Percentiles rank a stretch among this genome's conserved stretches.
These are phyloP conservation scores for Ganaspis brasiliensis DNA, from an alignment of 2,888 invertebrate species.

Conservation along the genomic window DNA sequence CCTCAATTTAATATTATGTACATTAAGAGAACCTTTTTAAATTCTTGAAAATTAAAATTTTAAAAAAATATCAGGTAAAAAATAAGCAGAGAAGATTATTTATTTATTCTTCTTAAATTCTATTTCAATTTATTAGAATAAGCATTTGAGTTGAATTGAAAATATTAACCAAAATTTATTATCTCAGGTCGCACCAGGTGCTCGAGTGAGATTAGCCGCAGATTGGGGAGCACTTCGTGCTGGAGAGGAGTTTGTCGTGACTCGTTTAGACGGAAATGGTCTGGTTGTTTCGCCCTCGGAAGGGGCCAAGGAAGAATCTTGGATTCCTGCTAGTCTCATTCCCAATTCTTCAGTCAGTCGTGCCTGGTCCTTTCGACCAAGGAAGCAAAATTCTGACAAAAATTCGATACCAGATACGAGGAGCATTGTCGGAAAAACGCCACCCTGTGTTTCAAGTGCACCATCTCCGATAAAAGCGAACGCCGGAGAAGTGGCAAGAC, in stretches of 20 bases:
- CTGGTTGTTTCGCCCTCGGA: slow-evolving; percentile 73
- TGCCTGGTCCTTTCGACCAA: slow-evolving; percentile 78
- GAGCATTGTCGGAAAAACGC: slow-evolving; percentile 49
- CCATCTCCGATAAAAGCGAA: slow-evolving; percentile 73
- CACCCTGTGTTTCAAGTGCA: slow-evolving; percentile 68
- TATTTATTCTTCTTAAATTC: too few relatives aligned
- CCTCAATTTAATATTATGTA: too few relatives aligned
- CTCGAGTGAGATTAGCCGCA: slow-evolving; percentile 76
- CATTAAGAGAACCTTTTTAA: too few relatives aligned
- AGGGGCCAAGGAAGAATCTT: slow-evolving; percentile 75
- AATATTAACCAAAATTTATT: slow-evolving; percentile 46
- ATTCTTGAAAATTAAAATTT: too few relatives aligned
- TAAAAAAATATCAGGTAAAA: too few relatives aligned
- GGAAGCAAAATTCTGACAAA: slow-evolving; percentile 70
- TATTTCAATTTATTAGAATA: too few relatives aligned
- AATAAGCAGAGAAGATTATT: too few relatives aligned
- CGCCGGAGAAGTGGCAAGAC: slow-evolving; percentile 75
- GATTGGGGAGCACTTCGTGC: slow-evolving; percentile 78
- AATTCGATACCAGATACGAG: slow-evolving; percentile 15
- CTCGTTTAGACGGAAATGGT: slow-evolving; percentile 76
- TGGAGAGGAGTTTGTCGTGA: slow-evolving; percentile 77
- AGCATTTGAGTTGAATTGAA: too few relatives aligned
- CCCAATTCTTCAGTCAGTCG: slow-evolving; percentile 77
- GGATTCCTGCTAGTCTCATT: slow-evolving; percentile 79
- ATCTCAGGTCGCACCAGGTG: slow-evolving; percentile 77